Conservation (phyloP, 2,797 vertebrate genomes). For the Sitta carolinensis region DNA sequence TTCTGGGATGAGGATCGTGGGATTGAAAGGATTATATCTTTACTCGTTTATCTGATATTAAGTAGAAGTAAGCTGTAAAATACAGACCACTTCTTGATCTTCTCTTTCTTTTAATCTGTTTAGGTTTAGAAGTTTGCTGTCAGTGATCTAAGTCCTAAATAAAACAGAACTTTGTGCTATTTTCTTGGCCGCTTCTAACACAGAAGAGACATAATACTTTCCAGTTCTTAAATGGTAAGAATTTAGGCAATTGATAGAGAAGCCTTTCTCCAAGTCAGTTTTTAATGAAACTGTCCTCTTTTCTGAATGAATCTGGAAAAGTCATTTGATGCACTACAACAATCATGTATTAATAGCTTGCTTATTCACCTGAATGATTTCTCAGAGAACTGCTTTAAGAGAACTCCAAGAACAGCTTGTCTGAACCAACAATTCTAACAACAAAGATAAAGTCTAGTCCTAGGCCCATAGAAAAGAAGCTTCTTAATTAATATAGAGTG, state of each 20-base stretch:
- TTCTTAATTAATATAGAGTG: background rate
- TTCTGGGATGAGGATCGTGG: background rate
- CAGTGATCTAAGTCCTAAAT: background rate
- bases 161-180: background rate
- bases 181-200: background rate
- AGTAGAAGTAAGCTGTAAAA: background rate
- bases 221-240: background rate
- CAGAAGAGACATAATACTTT: background rate
- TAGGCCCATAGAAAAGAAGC: background rate
- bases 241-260: background rate
- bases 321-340: background rate
- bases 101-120: fast-evolving
- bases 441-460: background rate
- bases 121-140: background rate
- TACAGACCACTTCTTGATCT: background rate
- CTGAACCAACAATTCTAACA: background rate
- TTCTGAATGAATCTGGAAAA: background rate
- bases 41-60: background rate
- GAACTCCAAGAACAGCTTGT: background rate
- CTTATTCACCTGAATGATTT: background rate
- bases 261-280: background rate
- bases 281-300: background rate
- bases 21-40: background rate
- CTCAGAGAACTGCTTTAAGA: background rate
- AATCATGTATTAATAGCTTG: background rate